Evolutionary conservation across 2,113 vertebrate genomes (phyloP).

Genomic region (Neolamprologus variostigma): DNA sequence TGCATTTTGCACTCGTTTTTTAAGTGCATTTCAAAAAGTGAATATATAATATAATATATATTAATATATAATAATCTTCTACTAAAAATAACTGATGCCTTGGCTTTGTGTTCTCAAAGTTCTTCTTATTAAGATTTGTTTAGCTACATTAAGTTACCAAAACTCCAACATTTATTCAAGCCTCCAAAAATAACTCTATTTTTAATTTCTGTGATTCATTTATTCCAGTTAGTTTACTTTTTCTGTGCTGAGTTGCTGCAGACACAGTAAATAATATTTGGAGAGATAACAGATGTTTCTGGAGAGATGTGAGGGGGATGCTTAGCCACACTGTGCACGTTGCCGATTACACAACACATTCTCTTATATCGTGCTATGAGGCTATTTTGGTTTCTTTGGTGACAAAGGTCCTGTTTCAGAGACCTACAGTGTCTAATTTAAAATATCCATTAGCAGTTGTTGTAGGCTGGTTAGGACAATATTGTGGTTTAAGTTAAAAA

Average conservation of each 20-base stretch:
- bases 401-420: not conserved
- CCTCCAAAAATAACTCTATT: not conserved
- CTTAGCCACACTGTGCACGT: not conserved
- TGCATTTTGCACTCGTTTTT: not conserved
- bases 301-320: not conserved
- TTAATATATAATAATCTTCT: not conserved
- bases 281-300: not conserved
- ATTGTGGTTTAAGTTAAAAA: not conserved
- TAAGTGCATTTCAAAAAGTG: not conserved
- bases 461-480: not conserved
- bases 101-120: not conserved
- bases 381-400: not conserved
- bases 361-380: not conserved
- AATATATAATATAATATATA: not conserved
- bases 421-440: not conserved
- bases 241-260: not conserved
- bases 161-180: not conserved
- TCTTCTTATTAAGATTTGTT: not conserved
- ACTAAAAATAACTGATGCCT: not conserved
- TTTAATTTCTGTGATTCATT: not conserved
- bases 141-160: not conserved
- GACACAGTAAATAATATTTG: not conserved
- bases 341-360: not conserved
- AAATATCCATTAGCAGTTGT: not conserved
- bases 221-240: not conserved